These are phyloP conservation scores for Alethe diademata DNA, from an alignment of 2,113 vertebrate genomes.

Conservation along the genomic window DNA sequence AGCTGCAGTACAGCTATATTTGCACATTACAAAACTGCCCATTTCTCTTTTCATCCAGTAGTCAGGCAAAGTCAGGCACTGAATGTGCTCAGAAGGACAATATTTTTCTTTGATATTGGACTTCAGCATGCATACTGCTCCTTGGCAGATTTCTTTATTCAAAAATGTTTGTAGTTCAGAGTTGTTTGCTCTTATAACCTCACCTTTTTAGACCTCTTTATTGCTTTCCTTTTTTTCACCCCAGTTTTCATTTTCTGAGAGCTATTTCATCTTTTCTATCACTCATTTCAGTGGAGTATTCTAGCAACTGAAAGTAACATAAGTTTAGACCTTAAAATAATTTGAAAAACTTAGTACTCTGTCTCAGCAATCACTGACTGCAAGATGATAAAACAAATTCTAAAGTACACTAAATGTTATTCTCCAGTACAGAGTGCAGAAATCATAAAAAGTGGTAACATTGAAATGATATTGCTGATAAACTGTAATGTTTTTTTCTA, in stretches of 20 bases:
- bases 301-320: background rate
- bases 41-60: background rate
- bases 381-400: background rate
- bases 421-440: background rate
- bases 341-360: background rate
- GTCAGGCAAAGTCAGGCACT: background rate
- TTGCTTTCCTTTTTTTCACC: background rate
- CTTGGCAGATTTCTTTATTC: background rate
- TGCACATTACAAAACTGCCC: background rate
- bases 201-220: background rate
- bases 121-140: background rate
- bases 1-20: background rate
- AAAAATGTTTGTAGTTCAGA: slow-evolving; percentile 6
- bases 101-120: background rate
- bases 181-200: background rate
- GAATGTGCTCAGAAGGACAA: background rate
- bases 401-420: background rate
- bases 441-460: background rate
- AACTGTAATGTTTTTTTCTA: background rate
- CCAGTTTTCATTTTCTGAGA: background rate
- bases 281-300: background rate
- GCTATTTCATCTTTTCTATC: background rate
- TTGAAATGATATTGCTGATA: background rate
- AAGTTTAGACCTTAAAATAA: background rate
- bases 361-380: background rate